A percentile compares a stretch with the other conserved stretches of the same genome.
Conservation (phyloP, 2,797 vertebrate genomes). For the Sciurus vulgaris region DNA sequence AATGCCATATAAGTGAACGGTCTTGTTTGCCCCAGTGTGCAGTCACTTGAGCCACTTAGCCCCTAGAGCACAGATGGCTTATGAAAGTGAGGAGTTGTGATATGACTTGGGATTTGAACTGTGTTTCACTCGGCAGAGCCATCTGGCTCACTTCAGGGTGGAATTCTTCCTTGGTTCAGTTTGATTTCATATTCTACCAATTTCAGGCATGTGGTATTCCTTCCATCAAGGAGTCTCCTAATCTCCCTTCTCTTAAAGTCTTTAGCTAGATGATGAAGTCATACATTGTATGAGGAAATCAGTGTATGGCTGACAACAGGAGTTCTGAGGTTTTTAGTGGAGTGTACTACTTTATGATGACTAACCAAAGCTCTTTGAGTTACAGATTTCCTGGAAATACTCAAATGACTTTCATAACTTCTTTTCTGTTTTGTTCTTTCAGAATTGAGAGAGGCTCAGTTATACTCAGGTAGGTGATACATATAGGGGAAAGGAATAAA, state of each 20-base stretch:
- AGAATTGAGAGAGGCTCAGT: constrained; percentile 83
- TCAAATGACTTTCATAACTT: neutral
- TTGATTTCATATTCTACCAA: neutral
- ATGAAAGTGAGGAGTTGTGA: neutral
- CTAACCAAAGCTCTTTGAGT: neutral
- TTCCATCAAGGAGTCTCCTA: neutral
- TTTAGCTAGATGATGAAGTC: neutral
- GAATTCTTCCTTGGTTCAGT: neutral
- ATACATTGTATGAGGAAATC: neutral
- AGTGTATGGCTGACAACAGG: neutral
- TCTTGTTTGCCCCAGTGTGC: neutral
- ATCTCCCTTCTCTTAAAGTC: neutral
- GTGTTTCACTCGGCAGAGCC: neutral
- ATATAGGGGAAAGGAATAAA: neutral
- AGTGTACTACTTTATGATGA: neutral
- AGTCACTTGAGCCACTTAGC: neutral
- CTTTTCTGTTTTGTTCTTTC: constrained; percentile 72
- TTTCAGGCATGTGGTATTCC: neutral
- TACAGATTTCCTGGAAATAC: neutral
- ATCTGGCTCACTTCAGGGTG: neutral
- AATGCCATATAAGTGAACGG: neutral
- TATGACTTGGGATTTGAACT: neutral
- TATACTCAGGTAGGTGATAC: constrained; percentile 81
- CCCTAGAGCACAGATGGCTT: neutral
- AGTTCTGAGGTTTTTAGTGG: neutral